Evolutionary conservation across 2,797 vertebrate species (phyloP).

Genomic region (Novumbra hubbsi): DNA sequence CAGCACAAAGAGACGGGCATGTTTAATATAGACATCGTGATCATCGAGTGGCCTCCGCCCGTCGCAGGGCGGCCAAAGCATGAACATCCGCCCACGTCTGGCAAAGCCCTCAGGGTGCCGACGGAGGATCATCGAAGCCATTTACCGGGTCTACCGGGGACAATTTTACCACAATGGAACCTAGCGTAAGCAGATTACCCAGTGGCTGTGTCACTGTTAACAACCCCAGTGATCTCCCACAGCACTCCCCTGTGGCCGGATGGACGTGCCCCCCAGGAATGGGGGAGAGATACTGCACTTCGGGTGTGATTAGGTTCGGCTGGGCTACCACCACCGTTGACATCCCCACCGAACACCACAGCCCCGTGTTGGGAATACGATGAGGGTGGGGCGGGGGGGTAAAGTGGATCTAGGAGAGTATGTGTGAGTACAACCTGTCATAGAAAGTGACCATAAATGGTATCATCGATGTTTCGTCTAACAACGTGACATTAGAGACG

Average conservation of each 20-base stretch:
- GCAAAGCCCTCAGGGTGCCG: not conserved
- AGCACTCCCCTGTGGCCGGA: slow-evolving; percentile 61
- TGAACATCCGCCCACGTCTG: not conserved
- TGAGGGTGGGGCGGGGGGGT: not conserved
- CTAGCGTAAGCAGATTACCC: slow-evolving; percentile 59
- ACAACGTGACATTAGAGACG: no score
- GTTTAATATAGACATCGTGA: not conserved
- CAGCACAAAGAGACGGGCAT: not conserved
- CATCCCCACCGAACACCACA: not conserved
- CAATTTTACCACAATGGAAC: slow-evolving; percentile 53
- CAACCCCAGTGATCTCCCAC: slow-evolving; percentile 57
- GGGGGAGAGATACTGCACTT: not conserved
- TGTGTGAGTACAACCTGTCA: not conserved
- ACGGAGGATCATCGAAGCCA: not conserved
- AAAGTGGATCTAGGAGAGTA: no score
- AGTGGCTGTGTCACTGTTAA: slow-evolving; percentile 65
- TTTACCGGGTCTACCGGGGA: slow-evolving; percentile 20
- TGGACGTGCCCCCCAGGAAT: slow-evolving; percentile 37
- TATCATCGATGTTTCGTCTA: no score
- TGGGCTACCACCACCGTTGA: not conserved
- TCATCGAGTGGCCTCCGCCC: not conserved
- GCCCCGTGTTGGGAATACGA: not conserved
- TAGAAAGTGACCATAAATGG: no score
- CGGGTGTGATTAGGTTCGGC: not conserved
- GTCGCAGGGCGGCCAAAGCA: not conserved